These are phyloP conservation scores for Agapornis canus DNA, from an alignment of 2,797 vertebrate genomes.

Conservation along the genomic window DNA sequence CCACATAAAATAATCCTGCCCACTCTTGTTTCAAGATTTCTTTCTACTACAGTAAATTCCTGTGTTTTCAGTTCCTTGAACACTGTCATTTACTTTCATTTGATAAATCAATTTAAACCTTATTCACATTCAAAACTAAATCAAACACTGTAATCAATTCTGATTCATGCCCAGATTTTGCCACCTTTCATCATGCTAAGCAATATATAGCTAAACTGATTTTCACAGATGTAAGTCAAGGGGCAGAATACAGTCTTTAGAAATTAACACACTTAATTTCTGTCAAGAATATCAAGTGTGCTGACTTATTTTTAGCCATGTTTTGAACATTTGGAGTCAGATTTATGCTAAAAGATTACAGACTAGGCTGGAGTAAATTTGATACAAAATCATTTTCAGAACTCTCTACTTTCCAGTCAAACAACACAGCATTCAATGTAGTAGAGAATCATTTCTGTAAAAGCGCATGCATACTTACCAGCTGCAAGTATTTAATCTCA, in stretches of 20 bases:
- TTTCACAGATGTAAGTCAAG: not conserved
- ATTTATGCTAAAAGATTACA: not conserved
- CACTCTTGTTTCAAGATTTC: not conserved
- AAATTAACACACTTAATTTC: not conserved
- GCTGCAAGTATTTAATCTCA: not conserved
- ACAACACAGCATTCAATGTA: not conserved
- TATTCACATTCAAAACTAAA: not conserved
- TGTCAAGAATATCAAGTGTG: not conserved
- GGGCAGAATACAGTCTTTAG: not conserved
- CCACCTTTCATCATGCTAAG: not conserved
- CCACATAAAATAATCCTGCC: not conserved
- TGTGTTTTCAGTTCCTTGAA: not conserved
- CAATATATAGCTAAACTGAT: not conserved
- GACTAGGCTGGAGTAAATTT: not conserved
- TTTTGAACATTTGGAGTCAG: not conserved
- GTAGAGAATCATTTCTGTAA: not conserved
- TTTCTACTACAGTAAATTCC: not conserved
- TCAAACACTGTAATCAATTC: not conserved
- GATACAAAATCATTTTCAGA: not conserved
- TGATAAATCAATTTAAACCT: not conserved
- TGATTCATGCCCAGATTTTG: not conserved
- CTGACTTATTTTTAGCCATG: not conserved
- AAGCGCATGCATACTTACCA: not conserved
- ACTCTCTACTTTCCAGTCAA: not conserved
- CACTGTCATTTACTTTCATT: not conserved